Evolutionary conservation across 2,113 vertebrate genomes (phyloP).

Genomic region (Cyanocitta stelleri): DNA sequence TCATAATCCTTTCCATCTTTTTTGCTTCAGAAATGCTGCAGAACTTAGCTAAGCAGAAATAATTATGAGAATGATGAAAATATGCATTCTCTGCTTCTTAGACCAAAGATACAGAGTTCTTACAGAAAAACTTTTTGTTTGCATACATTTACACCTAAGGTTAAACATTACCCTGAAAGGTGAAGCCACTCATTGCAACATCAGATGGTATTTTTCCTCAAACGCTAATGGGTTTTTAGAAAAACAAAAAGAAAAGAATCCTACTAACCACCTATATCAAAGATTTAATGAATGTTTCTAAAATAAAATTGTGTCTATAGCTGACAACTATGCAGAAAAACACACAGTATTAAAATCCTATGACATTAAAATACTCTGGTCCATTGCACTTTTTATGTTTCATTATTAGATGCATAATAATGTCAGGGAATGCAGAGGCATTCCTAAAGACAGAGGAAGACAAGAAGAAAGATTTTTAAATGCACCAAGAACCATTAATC

Average conservation of each 20-base stretch:
- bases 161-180: conserved; percentile 52
- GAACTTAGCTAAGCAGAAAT: background rate
- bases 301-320: background rate
- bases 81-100: background rate
- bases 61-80: background rate
- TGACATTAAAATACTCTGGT: background rate
- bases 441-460: background rate
- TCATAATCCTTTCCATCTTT: background rate
- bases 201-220: conserved; percentile 31
- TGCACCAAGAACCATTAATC: background rate
- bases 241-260: background rate
- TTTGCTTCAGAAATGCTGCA: background rate
- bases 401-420: background rate
- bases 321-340: background rate
- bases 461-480: background rate
- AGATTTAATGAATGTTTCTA: background rate
- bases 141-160: background rate
- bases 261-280: background rate
- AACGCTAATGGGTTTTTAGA: background rate
- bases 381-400: background rate
- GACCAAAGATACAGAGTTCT: background rate
- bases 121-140: background rate
- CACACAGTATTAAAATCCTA: background rate
- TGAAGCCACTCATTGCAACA: conserved; percentile 43
- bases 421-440: background rate